Percentiles rank a stretch among this genome's conserved stretches.
phyloP scores from a whole-genome alignment of 1,140 invertebrate genomes.

The Helicoverpa armigera region DNA sequence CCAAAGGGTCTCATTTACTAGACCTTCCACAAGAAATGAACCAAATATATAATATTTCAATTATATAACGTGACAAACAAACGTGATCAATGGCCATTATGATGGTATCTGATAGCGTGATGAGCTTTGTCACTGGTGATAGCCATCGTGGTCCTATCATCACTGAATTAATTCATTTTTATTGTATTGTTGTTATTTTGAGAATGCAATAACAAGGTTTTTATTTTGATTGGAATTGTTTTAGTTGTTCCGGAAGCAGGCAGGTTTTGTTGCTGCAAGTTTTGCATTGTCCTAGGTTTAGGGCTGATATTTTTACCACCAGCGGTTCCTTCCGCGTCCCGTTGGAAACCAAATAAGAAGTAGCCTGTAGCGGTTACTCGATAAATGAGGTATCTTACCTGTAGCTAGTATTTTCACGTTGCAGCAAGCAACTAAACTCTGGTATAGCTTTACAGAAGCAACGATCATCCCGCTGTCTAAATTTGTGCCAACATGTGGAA shows the following conservation, averaged over 20 bases:
- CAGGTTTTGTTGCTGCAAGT: too few relatives aligned
- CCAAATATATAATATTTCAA: conserved; percentile 8
- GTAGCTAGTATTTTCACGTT: too few relatives aligned
- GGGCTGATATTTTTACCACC: too few relatives aligned
- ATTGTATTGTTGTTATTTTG: not conserved
- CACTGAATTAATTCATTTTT: not conserved
- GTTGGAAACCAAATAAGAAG: too few relatives aligned
- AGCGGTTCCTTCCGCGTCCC: too few relatives aligned
- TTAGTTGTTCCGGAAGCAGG: not conserved
- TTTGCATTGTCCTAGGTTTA: too few relatives aligned
- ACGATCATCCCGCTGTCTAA: too few relatives aligned
- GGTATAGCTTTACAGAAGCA: too few relatives aligned
- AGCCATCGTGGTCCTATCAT: not conserved
- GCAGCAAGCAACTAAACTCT: too few relatives aligned
- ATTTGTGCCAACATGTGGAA: too few relatives aligned
- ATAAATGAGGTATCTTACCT: too few relatives aligned
- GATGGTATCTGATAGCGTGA: conserved; percentile 6
- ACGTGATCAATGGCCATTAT: conserved; percentile 1
- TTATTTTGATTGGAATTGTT: not conserved
- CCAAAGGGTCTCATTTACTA: not conserved
- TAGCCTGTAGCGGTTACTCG: too few relatives aligned
- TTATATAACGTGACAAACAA: not conserved
- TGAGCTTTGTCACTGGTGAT: not conserved
- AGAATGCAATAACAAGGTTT: not conserved
- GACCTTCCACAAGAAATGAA: not conserved